These are phyloP conservation scores for Amazona guildingii DNA, from an alignment of 2,113 vertebrate genomes.

Conservation along the genomic window DNA sequence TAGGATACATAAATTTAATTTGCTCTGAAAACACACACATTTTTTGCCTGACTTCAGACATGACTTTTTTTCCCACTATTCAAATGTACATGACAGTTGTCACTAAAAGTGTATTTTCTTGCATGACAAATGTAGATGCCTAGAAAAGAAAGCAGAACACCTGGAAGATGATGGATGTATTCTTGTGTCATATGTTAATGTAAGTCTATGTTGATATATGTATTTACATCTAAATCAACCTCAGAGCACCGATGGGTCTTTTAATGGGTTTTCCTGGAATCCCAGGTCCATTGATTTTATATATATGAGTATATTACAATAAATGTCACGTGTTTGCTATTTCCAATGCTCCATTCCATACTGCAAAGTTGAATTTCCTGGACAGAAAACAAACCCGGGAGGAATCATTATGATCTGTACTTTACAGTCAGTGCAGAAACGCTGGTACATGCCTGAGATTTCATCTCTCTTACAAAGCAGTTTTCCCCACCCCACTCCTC, in stretches of 20 bases:
- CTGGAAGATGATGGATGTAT: background rate
- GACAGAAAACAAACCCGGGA: background rate
- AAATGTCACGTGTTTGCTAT: background rate
- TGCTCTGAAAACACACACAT: background rate
- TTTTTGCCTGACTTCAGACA: background rate
- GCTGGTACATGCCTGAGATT: background rate
- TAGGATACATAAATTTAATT: background rate
- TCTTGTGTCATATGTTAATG: background rate
- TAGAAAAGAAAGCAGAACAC: background rate
- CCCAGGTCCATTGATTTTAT: background rate
- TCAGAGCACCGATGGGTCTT: background rate
- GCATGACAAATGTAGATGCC: background rate
- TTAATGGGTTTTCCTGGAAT: background rate
- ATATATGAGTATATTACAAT: background rate
- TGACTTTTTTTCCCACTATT: accelerated
- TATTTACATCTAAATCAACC: background rate
- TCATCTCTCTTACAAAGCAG: background rate
- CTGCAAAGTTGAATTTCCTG: background rate
- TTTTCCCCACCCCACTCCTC: background rate
- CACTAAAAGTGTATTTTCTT: background rate
- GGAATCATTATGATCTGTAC: background rate
- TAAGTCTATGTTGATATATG: background rate
- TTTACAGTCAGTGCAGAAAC: background rate
- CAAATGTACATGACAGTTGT: background rate
- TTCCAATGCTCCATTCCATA: background rate